A percentile compares a stretch with the other conserved stretches of the same genome.
These are phyloP conservation scores for Melanotaenia boesemani DNA, from an alignment of 2,797 vertebrate genomes.

Conservation along the genomic window DNA sequence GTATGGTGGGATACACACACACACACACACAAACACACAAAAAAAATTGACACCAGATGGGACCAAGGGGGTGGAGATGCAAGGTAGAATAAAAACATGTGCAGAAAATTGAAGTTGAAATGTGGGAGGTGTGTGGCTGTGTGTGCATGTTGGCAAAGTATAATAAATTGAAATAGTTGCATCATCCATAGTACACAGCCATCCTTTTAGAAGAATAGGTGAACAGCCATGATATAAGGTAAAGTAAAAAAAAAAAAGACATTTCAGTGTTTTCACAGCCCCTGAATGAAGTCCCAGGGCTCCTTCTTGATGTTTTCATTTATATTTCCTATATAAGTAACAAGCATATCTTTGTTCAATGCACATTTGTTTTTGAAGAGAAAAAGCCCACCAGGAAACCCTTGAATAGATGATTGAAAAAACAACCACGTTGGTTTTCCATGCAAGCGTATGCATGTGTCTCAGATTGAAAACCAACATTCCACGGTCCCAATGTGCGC, in stretches of 20 bases:
- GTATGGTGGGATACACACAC: conserved; percentile 74
- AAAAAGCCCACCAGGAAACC: conserved; percentile 81
- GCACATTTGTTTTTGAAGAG: conserved; percentile 76
- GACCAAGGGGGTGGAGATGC: conserved; percentile 71
- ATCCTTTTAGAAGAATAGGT: conserved; percentile 47
- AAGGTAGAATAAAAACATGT: conserved; percentile 80
- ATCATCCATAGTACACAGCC: conserved; percentile 57
- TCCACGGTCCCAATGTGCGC: conserved; percentile 81
- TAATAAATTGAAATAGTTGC: conserved; percentile 63
- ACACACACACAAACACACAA: too few relatives aligned
- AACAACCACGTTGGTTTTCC: conserved; percentile 81
- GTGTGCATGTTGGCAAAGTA: conserved; percentile 33
- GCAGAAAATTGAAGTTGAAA: conserved; percentile 73
- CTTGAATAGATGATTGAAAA: conserved; percentile 84
- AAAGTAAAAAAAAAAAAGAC: conserved; percentile 28
- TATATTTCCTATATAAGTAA: conserved; percentile 70
- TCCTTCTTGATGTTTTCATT: conserved; percentile 67
- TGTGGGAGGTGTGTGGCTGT: conserved; percentile 38
- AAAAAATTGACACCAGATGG: conserved; percentile 88
- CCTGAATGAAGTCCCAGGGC: conserved; percentile 55
- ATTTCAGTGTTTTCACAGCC: conserved; percentile 56
- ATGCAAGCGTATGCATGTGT: conserved; percentile 81
- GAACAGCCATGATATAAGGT: conserved; percentile 50
- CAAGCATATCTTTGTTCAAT: conserved; percentile 75
- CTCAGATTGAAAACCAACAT: conserved; percentile 86